phyloP scores from a whole-genome alignment of 30 jellyfish, hydroid and myxozoan genomes.

The Turritopsis rubra region DNA sequence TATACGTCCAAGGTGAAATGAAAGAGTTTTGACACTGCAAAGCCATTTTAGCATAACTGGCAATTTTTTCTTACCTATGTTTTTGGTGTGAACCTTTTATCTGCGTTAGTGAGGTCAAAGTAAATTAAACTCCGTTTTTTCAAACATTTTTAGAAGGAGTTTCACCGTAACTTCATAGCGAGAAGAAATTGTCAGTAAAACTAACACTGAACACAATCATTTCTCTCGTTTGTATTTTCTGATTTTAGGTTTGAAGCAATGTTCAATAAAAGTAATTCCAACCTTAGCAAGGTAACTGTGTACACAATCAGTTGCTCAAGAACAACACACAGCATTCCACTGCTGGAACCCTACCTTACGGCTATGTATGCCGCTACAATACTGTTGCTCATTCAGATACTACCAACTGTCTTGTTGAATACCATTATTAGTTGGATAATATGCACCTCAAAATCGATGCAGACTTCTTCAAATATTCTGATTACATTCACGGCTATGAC shows the following conservation, averaged over 20 bases:
- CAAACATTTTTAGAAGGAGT: too few relatives aligned
- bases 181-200: too few relatives aligned
- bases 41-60: too few relatives aligned
- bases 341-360: not conserved
- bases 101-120: too few relatives aligned
- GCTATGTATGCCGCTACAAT: not conserved
- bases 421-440: not conserved
- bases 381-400: not conserved
- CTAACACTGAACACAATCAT: too few relatives aligned
- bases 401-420: constrained; percentile 17
- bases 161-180: too few relatives aligned
- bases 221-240: too few relatives aligned
- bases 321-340: not conserved
- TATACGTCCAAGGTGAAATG: too few relatives aligned
- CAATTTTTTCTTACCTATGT: too few relatives aligned
- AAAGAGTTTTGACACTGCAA: too few relatives aligned
- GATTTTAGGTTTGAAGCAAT: not conserved
- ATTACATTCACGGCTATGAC: not conserved
- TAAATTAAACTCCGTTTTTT: too few relatives aligned
- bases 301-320: not conserved
- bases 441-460: constrained; percentile 9
- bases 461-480: constrained; percentile 12
- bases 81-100: too few relatives aligned
- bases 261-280: not conserved
- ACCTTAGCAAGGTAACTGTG: not conserved